Conservation (phyloP, 1,140 invertebrate genomes). For the Melanaphis sacchari region DNA sequence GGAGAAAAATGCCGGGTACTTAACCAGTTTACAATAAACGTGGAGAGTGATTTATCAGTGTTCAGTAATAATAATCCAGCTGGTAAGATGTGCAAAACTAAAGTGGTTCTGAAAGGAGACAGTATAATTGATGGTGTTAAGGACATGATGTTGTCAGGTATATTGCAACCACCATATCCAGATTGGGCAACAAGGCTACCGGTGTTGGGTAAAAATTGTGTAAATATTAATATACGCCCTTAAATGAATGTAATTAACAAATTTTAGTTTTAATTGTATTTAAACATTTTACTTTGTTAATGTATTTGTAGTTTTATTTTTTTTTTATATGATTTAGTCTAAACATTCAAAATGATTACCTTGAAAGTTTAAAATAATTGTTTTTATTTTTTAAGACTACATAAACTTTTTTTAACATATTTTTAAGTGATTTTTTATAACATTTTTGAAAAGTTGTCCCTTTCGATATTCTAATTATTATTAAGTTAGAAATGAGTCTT, state of each 20-base stretch:
- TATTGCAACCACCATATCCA: constrained; percentile 40
- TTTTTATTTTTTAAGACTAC: not conserved
- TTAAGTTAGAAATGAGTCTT: too few relatives aligned
- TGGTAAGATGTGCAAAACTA: not conserved
- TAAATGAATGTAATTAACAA: not conserved
- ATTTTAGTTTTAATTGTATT: not conserved
- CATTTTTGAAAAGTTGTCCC: too few relatives aligned
- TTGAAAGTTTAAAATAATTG: too few relatives aligned
- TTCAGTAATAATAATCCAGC: not conserved
- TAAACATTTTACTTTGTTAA: not conserved
- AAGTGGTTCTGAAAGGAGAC: not conserved
- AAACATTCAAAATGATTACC: too few relatives aligned
- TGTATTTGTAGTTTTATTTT: not conserved
- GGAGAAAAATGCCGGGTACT: not conserved
- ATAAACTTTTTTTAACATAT: too few relatives aligned
- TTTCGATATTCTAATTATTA: too few relatives aligned
- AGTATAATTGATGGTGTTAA: constrained; percentile 20
- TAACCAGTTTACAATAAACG: constrained; percentile 20
- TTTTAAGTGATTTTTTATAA: too few relatives aligned
- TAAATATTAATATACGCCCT: constrained; percentile 16
- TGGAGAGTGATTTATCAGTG: not conserved
- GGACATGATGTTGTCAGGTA: constrained; percentile 48
- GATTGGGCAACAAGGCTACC: constrained; percentile 32
- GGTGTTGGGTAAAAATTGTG: constrained; percentile 1
- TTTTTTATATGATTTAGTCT: too few relatives aligned